Conservation (phyloP, 2,113 vertebrate genomes). For the Puffinus mauretanicus region DNA sequence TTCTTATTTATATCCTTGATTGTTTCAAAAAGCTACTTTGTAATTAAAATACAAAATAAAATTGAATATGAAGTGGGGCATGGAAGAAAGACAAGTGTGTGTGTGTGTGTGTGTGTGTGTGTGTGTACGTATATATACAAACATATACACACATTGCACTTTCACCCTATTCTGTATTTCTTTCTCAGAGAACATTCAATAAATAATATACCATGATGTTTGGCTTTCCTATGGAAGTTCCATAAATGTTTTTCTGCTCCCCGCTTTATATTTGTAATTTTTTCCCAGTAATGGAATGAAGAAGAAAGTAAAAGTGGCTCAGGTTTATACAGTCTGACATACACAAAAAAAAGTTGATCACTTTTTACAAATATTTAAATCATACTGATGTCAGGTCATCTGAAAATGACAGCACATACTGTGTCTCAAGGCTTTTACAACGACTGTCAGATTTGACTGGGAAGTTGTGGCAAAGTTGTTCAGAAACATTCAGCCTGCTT, state of each 20-base stretch:
- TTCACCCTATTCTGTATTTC: not conserved
- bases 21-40: not conserved
- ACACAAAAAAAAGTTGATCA: not conserved
- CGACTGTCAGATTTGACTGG: not conserved
- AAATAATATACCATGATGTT: not conserved
- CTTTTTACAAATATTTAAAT: not conserved
- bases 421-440: not conserved
- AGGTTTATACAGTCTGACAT: not conserved
- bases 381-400: not conserved
- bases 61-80: not conserved
- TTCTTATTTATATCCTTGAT: not conserved
- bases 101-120: no score
- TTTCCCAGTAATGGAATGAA: not conserved
- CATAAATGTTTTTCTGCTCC: not conserved
- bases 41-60: not conserved
- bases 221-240: not conserved
- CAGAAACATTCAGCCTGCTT: not conserved
- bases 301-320: not conserved
- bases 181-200: not conserved
- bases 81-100: not conserved
- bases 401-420: not conserved
- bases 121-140: not conserved
- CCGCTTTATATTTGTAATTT: not conserved
- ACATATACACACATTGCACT: not conserved
- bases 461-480: not conserved